phyloP scores from a whole-genome alignment of 37 sponge, comb jelly and placozoan species.

The Halichondria panicea region DNA sequence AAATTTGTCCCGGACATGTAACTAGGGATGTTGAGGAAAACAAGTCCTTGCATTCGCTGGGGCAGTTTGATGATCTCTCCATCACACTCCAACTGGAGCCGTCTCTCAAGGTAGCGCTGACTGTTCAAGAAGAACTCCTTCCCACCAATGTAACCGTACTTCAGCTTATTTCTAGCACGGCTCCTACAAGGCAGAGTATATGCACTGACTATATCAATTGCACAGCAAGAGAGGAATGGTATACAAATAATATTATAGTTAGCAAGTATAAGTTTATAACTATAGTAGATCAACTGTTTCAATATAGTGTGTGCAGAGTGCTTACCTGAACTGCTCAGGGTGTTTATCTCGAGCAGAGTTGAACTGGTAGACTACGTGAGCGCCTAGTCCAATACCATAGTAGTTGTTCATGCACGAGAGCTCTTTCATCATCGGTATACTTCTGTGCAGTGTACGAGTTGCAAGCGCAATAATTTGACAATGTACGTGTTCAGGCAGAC shows the following conservation, averaged over 20 bases:
- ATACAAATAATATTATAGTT: no score
- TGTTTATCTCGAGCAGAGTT: conserved; percentile 82
- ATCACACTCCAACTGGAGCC: conserved; percentile 83
- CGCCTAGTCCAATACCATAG: conserved; percentile 93
- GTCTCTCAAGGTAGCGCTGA: conserved; percentile 64
- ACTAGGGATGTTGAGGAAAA: conserved; percentile 91
- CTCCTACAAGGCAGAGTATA: conserved; percentile 36
- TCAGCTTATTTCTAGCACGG: conserved; percentile 80
- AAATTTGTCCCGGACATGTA: conserved; percentile 98
- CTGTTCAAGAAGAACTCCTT: conserved; percentile 75
- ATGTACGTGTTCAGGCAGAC: not conserved
- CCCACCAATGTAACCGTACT: conserved; percentile 79
- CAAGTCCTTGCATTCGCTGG: conserved; percentile 80
- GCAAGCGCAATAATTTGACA: not conserved
- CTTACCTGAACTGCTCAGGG: conserved; percentile 75
- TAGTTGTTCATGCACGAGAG: conserved; percentile 92
- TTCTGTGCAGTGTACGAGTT: conserved; percentile 1
- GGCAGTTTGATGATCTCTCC: conserved; percentile 75
- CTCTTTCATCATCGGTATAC: conserved; percentile 56
- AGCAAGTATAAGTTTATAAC: no score
- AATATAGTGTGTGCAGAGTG: not conserved
- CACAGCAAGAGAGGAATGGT: no score
- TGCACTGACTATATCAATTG: no score
- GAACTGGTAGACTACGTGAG: conserved; percentile 88
- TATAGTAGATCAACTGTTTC: not conserved